phyloP scores from a whole-genome alignment of 2,113 vertebrate species.

The Hipposideros armiger region DNA sequence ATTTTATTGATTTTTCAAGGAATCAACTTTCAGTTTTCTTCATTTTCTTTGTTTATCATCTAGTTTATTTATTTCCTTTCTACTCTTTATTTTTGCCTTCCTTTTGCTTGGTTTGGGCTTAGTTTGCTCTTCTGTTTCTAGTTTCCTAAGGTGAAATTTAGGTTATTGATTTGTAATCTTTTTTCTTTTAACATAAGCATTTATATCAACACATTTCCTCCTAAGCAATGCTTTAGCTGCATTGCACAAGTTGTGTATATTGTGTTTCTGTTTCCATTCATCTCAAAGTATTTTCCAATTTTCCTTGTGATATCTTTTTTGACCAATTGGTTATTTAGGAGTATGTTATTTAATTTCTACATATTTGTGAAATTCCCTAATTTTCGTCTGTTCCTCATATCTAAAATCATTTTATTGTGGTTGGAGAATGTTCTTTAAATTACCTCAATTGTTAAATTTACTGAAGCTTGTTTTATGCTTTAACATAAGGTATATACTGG shows the following conservation, averaged over 20 bases:
- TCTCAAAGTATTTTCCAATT: conserved; percentile 12
- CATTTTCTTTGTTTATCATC: background rate
- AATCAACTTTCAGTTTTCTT: background rate
- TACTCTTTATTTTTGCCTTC: background rate
- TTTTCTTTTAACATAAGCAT: background rate
- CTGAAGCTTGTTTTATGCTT: background rate
- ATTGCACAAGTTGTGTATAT: background rate
- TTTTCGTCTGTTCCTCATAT: background rate
- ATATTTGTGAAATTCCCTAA: background rate
- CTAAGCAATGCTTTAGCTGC: background rate
- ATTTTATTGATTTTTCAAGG: background rate
- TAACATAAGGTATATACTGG: background rate
- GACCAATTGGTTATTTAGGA: background rate
- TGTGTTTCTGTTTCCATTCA: background rate
- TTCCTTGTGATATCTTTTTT: background rate
- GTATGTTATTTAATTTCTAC: background rate
- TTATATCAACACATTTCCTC: background rate
- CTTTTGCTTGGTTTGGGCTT: background rate
- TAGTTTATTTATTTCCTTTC: background rate
- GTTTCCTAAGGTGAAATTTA: background rate
- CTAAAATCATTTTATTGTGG: background rate
- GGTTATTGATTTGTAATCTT: background rate
- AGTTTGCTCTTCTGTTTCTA: background rate
- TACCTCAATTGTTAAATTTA: background rate
- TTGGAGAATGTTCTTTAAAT: background rate